Percentiles rank a stretch among this genome's conserved stretches.
Evolutionary conservation across 2,888 invertebrate genomes (phyloP).

Genomic region (Linnaemya vulpina): DNA sequence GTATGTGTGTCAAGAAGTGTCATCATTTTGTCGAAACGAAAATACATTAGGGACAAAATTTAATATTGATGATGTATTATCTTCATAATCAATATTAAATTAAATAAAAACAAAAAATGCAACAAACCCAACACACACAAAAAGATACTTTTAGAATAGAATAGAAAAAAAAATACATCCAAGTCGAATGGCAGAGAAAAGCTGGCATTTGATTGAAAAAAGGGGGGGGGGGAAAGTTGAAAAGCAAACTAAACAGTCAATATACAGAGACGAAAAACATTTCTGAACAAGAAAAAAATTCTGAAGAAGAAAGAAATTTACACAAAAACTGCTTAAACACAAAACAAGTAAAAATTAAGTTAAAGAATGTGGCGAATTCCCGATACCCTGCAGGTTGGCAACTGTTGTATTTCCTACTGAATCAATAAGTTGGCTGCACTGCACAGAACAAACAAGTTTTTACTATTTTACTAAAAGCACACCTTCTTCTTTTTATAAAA

Average conservation of each 20-base stretch:
- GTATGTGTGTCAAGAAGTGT: conserved; percentile 35
- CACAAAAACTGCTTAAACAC: background rate
- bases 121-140: background rate
- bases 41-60: conserved; percentile 42
- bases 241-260: conserved; percentile 15
- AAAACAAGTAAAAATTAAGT: background rate
- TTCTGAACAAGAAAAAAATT: background rate
- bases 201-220: background rate
- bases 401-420: too few relatives aligned
- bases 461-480: too few relatives aligned
- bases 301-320: background rate
- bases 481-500: too few relatives aligned
- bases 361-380: background rate
- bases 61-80: conserved; percentile 46
- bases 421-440: too few relatives aligned
- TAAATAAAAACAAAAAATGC: background rate
- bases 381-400: background rate
- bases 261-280: background rate
- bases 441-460: too few relatives aligned
- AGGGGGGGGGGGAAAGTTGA: background rate
- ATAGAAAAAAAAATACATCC: background rate
- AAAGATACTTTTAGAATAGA: background rate
- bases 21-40: conserved; percentile 39
- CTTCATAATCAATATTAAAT: conserved; percentile 1
- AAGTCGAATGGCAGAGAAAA: background rate